These are phyloP conservation scores for Erythrocercus mccallii DNA, from an alignment of 2,113 vertebrate genomes.

Conservation along the genomic window DNA sequence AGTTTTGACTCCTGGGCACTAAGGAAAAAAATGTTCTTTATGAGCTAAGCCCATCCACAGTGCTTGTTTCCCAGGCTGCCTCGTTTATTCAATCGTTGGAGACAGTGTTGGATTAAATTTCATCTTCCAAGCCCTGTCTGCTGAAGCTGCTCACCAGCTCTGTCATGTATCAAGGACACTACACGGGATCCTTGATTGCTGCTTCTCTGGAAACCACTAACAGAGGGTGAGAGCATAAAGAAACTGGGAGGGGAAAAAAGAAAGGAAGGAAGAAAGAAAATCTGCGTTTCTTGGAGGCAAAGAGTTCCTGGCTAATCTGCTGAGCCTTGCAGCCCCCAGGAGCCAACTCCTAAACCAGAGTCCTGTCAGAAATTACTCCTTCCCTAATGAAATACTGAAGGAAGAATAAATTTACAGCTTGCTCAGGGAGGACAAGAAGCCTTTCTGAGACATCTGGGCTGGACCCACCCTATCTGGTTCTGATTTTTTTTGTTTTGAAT, in stretches of 20 bases:
- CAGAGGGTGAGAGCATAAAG: neutral
- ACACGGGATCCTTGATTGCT: neutral
- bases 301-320: neutral
- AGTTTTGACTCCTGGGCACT: neutral
- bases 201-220: conserved; percentile 1
- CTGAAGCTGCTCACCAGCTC: neutral
- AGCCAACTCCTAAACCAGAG: neutral
- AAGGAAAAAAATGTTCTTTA: neutral
- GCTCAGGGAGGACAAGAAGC: neutral
- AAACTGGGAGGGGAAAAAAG: neutral
- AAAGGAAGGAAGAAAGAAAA: neutral
- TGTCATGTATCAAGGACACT: conserved; percentile 24
- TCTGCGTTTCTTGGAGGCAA: neutral
- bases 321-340: neutral
- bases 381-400: neutral
- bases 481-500: conserved; percentile 46
- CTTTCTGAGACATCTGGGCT: neutral
- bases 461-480: neutral
- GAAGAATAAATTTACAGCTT: neutral
- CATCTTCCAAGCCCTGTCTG: neutral
- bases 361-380: neutral
- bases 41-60: neutral
- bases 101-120: conserved; percentile 24
- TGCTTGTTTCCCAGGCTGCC: conserved; percentile 36
- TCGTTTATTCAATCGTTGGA: conserved; percentile 1